phyloP scores from a whole-genome alignment of 2,888 invertebrate species.

The Cancer borealis region DNA sequence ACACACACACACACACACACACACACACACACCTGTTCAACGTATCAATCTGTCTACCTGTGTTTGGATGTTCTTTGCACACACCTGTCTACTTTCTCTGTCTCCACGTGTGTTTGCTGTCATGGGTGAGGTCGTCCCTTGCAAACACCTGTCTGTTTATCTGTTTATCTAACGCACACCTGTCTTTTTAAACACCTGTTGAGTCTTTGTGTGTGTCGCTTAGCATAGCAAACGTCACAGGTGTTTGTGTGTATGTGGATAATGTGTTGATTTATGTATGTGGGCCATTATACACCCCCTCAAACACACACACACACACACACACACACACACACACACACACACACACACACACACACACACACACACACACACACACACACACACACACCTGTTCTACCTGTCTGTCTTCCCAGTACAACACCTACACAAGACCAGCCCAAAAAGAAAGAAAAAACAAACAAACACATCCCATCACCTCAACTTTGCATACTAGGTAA shows the following conservation, averaged over 20 bases:
- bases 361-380: constrained; percentile 28
- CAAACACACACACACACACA: constrained; percentile 30
- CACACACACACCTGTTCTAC: not conserved
- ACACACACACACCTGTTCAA: not conserved
- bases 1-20: not conserved
- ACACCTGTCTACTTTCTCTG: not conserved
- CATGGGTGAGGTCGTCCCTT: not conserved
- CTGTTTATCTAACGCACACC: not conserved
- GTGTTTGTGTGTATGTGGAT: not conserved
- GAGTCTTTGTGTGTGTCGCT: not conserved
- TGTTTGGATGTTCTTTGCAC: not conserved
- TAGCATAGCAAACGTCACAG: not conserved
- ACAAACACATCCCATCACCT: not conserved
- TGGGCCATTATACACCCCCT: not conserved
- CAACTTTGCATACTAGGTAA: not conserved
- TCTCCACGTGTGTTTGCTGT: not conserved
- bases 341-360: constrained; percentile 34
- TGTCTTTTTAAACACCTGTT: not conserved
- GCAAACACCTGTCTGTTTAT: not conserved
- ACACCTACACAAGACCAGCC: not conserved
- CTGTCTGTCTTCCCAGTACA: not conserved
- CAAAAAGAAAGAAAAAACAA: not conserved
- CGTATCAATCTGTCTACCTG: not conserved
- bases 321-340: not conserved
- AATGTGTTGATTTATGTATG: not conserved